Conservation (phyloP, 2,888 invertebrate species). For the Heliconius cydno region DNA sequence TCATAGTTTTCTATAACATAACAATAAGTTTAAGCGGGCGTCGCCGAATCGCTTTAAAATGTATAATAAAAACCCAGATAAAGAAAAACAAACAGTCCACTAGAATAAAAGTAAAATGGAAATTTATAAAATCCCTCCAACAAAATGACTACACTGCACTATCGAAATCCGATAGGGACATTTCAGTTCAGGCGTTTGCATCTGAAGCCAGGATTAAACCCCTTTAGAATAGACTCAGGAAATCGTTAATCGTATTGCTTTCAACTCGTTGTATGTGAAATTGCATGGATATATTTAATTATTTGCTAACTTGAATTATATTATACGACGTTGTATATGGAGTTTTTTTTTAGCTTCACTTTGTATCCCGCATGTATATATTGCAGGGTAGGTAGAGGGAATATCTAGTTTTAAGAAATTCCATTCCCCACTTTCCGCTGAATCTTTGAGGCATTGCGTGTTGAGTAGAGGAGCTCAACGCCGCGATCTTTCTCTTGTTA, state of each 20-base stretch:
- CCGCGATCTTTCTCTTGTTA: neutral
- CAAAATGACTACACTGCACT: slow-evolving; percentile 11
- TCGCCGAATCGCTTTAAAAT: too few relatives aligned
- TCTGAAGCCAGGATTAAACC: slow-evolving; percentile 34
- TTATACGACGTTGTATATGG: neutral
- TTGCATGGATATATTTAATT: neutral
- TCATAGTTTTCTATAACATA: too few relatives aligned
- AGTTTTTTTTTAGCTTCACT: too few relatives aligned
- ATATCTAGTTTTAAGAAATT: too few relatives aligned
- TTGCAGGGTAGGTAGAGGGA: too few relatives aligned
- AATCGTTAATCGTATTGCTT: slow-evolving; percentile 19
- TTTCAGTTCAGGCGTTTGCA: slow-evolving; percentile 26
- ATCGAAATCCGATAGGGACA: slow-evolving; percentile 15
- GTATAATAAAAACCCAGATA: neutral
- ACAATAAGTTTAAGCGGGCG: too few relatives aligned
- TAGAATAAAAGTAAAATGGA: slow-evolving; percentile 9
- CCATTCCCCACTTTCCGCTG: too few relatives aligned
- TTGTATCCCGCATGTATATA: too few relatives aligned
- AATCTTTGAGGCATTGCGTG: neutral
- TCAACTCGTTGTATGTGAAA: slow-evolving; percentile 12
- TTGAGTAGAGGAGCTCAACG: neutral
- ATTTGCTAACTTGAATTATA: neutral
- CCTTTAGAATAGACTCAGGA: slow-evolving; percentile 14
- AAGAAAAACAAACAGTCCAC: neutral
- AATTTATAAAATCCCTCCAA: slow-evolving; percentile 3